A percentile compares a stretch with the other conserved stretches of the same genome.
Conservation (phyloP, 2,888 invertebrate genomes). For the Osmoderma eremita region DNA sequence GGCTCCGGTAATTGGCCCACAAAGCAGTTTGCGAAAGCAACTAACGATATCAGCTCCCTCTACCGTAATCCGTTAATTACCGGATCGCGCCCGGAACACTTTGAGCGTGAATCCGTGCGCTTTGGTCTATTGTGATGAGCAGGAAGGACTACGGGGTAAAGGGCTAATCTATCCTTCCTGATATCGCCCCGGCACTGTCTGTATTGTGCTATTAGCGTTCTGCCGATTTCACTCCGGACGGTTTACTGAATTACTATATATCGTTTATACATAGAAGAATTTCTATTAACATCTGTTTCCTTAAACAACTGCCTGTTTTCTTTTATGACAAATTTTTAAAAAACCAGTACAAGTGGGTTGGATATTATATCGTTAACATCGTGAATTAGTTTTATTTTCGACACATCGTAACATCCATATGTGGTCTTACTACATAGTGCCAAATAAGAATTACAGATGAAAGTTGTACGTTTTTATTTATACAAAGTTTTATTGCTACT, state of each 20-base stretch:
- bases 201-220: slow-evolving; percentile 19
- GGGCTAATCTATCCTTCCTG: not conserved
- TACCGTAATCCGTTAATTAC: slow-evolving; percentile 47
- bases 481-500: too few relatives aligned
- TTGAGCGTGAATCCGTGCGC: slow-evolving; percentile 41
- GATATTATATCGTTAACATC: too few relatives aligned
- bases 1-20: slow-evolving; percentile 59
- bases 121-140: slow-evolving; percentile 24
- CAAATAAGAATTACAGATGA: too few relatives aligned
- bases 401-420: too few relatives aligned
- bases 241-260: slow-evolving; percentile 1
- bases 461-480: too few relatives aligned
- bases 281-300: too few relatives aligned
- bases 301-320: too few relatives aligned
- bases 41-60: slow-evolving; percentile 53
- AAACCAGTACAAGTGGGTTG: too few relatives aligned
- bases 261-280: too few relatives aligned
- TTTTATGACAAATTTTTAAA: too few relatives aligned
- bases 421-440: too few relatives aligned
- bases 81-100: slow-evolving; percentile 46
- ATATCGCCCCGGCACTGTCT: not conserved
- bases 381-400: too few relatives aligned
- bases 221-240: slow-evolving; percentile 5
- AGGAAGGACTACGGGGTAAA: not conserved
- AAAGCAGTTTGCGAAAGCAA: slow-evolving; percentile 52